These are phyloP conservation scores for Hydrozoanthus gracilis DNA, from an alignment of 92 coral and sea anemone species.

Conservation along the genomic window DNA sequence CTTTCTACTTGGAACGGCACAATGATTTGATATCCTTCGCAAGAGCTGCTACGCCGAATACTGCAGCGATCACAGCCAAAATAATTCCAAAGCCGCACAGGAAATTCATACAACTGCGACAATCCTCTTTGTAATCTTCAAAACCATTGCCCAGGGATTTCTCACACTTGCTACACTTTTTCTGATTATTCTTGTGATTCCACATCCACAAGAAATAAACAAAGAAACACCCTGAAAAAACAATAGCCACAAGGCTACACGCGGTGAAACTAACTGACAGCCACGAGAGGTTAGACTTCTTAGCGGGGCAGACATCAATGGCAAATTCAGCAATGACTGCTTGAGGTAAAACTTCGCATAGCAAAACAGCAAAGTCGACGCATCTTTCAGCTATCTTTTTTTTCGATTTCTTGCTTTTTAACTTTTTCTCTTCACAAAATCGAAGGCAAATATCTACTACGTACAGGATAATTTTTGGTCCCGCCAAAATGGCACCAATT, in stretches of 20 bases:
- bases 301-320: background rate
- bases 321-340: background rate
- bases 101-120: background rate
- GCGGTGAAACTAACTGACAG: background rate
- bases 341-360: slow-evolving; percentile 3
- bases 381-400: background rate
- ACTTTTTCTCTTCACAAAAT: background rate
- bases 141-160: too few species aligned
- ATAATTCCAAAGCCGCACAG: background rate
- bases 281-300: background rate
- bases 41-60: background rate
- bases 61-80: background rate
- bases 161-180: too few species aligned
- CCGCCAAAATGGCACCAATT: background rate
- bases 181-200: background rate
- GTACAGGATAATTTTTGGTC: background rate
- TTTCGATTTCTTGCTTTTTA: too few species aligned
- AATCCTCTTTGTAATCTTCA: too few species aligned
- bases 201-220: background rate
- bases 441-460: background rate
- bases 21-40: background rate
- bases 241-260: background rate
- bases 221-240: background rate
- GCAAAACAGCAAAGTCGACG: background rate
- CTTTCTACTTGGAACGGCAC: background rate